A percentile compares a stretch with the other conserved stretches of the same genome.
phyloP scores from a whole-genome alignment of 30 jellyfish, hydroid and myxozoan species.

The Euphysa ruthae region DNA sequence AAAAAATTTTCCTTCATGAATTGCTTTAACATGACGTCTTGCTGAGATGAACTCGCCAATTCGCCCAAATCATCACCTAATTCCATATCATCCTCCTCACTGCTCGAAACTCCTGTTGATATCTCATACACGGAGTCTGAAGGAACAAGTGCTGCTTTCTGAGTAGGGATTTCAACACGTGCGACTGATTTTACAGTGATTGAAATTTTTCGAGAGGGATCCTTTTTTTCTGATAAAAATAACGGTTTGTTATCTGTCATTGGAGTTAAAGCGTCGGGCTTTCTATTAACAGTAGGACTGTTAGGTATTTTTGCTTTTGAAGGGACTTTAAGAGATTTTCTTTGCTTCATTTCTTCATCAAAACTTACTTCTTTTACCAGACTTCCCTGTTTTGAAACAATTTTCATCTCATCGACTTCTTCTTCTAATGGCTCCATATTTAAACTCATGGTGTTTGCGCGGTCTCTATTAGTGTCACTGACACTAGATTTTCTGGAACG shows the following conservation, averaged over 20 bases:
- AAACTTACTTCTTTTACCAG: too few species aligned
- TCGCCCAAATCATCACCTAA: too few species aligned
- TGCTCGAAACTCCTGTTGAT: neutral
- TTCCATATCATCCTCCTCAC: neutral
- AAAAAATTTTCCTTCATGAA: neutral
- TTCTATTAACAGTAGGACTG: too few species aligned
- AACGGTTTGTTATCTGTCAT: too few species aligned
- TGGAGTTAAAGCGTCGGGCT: too few species aligned
- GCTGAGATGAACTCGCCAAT: too few species aligned
- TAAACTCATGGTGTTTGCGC: neutral
- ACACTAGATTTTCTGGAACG: constrained; percentile 25
- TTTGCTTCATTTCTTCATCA: too few species aligned
- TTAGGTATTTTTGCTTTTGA: too few species aligned
- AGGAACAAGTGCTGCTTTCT: too few species aligned
- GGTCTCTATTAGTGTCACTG: neutral
- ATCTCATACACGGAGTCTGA: neutral
- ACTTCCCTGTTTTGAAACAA: too few species aligned
- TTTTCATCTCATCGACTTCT: too few species aligned
- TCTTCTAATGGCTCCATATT: neutral
- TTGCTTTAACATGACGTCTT: neutral
- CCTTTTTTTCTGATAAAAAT: neutral
- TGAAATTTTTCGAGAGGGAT: neutral
- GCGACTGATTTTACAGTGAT: constrained; percentile 2
- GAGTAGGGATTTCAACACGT: neutral
- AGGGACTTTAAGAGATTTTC: too few species aligned